Conservation (phyloP, 2,797 vertebrate species). For the Hydrophis major region DNA sequence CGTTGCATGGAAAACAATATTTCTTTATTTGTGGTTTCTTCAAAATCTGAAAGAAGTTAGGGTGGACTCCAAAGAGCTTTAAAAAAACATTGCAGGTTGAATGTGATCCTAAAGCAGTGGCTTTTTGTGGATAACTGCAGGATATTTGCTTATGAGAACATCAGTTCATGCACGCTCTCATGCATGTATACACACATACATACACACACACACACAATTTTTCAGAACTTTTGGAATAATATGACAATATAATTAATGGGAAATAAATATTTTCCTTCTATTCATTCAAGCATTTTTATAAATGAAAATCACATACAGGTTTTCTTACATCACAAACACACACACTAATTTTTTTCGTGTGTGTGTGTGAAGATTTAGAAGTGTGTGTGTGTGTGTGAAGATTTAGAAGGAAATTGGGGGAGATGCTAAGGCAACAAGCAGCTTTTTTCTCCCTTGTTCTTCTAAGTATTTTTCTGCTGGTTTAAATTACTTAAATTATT, state of each 20-base stretch:
- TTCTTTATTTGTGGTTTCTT: conserved; percentile 57
- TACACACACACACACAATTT: conserved; percentile 69
- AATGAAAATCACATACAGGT: conserved; percentile 55
- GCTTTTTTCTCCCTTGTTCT: conserved; percentile 59
- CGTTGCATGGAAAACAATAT: conserved; percentile 69
- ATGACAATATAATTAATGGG: conserved; percentile 64
- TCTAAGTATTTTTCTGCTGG: conserved; percentile 86
- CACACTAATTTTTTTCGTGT: conserved; percentile 32
- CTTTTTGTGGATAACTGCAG: conserved; percentile 59
- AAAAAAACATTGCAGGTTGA: conserved; percentile 80
- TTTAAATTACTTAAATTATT: conserved; percentile 84
- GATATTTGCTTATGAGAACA: conserved; percentile 66
- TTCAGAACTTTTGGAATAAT: conserved; percentile 73
- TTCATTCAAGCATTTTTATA: conserved; percentile 45
- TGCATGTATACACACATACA: conserved; percentile 52
- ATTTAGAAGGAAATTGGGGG: conserved; percentile 74
- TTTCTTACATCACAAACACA: conserved; percentile 34
- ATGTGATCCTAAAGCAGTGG: conserved; percentile 84
- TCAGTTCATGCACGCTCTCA: conserved; percentile 51
- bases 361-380: too few species aligned
- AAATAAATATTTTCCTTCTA: conserved; percentile 65
- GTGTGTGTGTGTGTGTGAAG: conserved; percentile 61
- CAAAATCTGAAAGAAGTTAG: conserved; percentile 53
- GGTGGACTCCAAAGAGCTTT: conserved; percentile 62
- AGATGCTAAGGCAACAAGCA: conserved; percentile 85